Conservation (phyloP, 92 coral and sea anemone species). For the Zoanthus gigantus region DNA sequence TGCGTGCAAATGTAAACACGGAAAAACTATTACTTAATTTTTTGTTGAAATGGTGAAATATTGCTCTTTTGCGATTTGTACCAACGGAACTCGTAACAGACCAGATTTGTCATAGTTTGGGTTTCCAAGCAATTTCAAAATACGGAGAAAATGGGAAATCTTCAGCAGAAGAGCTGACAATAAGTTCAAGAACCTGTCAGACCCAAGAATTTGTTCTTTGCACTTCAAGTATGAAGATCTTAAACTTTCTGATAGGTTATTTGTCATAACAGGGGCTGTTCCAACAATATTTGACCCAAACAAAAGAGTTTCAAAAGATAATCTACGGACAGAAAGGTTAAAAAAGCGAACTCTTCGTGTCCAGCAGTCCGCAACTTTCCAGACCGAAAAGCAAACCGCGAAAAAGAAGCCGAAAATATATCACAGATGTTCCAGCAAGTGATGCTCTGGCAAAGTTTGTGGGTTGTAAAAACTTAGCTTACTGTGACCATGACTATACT, state of each 20-base stretch:
- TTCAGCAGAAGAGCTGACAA: constrained; percentile 58
- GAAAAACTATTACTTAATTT: constrained; percentile 31
- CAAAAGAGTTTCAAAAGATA: constrained; percentile 40
- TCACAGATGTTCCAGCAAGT: neutral
- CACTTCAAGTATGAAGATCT: constrained; percentile 31
- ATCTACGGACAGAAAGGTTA: constrained; percentile 14
- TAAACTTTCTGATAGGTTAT: constrained; percentile 29
- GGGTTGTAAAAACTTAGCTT: constrained; percentile 37
- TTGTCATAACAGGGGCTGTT: constrained; percentile 34
- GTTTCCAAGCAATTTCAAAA: constrained; percentile 39
- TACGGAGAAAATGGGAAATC: constrained; percentile 49
- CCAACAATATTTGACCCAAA: constrained; percentile 8
- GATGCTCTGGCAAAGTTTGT: neutral
- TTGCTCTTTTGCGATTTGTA: constrained; percentile 47
- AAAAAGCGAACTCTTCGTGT: neutral
- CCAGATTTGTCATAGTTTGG: constrained; percentile 54
- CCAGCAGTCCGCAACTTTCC: constrained; percentile 52
- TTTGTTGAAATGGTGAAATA: constrained; percentile 26
- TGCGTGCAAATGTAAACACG: constrained; percentile 49
- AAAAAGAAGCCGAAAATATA: constrained; percentile 54
- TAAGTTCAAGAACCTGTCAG: constrained; percentile 10
- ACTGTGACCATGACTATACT: constrained; percentile 48
- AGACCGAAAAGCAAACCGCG: constrained; percentile 47
- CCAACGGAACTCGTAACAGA: constrained; percentile 58
- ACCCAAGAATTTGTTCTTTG: neutral